Conservation (phyloP, 2,888 invertebrate species). For the Lottia scabra region DNA sequence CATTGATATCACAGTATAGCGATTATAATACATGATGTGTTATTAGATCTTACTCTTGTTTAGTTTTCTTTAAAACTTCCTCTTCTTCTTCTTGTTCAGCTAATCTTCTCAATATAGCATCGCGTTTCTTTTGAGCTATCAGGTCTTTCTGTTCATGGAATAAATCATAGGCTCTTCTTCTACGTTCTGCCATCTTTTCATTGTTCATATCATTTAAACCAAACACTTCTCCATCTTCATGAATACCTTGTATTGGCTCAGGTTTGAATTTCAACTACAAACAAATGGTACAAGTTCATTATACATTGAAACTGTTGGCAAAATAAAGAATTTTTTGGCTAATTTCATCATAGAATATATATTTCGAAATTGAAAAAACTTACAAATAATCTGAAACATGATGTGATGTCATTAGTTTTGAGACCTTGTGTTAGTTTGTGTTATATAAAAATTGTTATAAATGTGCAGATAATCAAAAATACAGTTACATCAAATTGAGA, state of each 20-base stretch:
- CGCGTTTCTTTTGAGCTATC: slow-evolving; percentile 65
- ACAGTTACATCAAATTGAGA: no score
- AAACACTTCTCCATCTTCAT: slow-evolving; percentile 64
- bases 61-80: slow-evolving; percentile 57
- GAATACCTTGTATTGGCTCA: slow-evolving; percentile 58
- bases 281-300: neutral
- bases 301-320: no score
- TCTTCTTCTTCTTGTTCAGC: slow-evolving; percentile 67
- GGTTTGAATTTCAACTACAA: slow-evolving; percentile 65
- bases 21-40: no score
- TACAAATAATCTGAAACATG: no score
- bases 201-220: slow-evolving; percentile 68
- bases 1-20: no score
- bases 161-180: slow-evolving; percentile 60
- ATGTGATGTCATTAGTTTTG: no score
- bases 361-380: no score
- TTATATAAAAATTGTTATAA: no score
- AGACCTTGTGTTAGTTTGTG: no score
- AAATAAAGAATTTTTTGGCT: no score
- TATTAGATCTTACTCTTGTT: slow-evolving; percentile 58
- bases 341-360: no score
- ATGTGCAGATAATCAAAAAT: no score
- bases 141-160: slow-evolving; percentile 64
- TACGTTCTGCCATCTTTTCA: slow-evolving; percentile 64
- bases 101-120: slow-evolving; percentile 61